Percentiles rank a stretch among this genome's conserved stretches.
Evolutionary conservation across 1,140 invertebrate genomes (phyloP).

Genomic region (Zaprionus ornatus): DNA sequence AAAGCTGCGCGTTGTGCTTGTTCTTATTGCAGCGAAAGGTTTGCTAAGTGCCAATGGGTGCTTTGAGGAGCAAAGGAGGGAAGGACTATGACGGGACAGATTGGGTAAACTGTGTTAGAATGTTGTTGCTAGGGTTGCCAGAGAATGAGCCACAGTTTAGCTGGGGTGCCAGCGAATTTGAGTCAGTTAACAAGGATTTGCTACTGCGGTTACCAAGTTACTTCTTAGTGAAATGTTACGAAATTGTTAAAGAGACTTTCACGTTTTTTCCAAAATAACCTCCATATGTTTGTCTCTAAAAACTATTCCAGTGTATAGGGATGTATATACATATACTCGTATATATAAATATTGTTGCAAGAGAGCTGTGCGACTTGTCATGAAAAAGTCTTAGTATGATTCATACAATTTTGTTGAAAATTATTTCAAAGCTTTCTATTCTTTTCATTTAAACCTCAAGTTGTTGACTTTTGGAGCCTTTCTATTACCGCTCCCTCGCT

Average conservation of each 20-base stretch:
- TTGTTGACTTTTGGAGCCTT: too few relatives aligned
- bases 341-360: too few relatives aligned
- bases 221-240: not conserved
- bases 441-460: not conserved
- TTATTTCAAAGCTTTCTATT: too few relatives aligned
- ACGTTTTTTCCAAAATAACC: not conserved
- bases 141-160: not conserved
- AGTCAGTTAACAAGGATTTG: slow-evolving; percentile 23
- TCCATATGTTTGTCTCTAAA: too few relatives aligned
- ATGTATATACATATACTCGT: too few relatives aligned
- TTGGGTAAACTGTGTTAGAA: slow-evolving; percentile 45
- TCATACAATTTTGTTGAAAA: too few relatives aligned
- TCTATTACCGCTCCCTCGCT: too few relatives aligned
- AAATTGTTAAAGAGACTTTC: not conserved
- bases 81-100: not conserved
- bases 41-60: slow-evolving; percentile 69
- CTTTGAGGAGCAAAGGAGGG: slow-evolving; percentile 19
- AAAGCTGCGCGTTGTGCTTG: slow-evolving; percentile 28
- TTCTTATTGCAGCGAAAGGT: slow-evolving; percentile 50
- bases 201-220: not conserved
- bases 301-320: too few relatives aligned
- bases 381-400: too few relatives aligned
- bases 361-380: too few relatives aligned
- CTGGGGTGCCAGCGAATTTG: not conserved
- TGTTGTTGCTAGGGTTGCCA: slow-evolving; percentile 45